A percentile compares a stretch with the other conserved stretches of the same genome.
These are phyloP conservation scores for Lycocerus yunnanus DNA, from an alignment of 2,888 invertebrate genomes.

Conservation along the genomic window DNA sequence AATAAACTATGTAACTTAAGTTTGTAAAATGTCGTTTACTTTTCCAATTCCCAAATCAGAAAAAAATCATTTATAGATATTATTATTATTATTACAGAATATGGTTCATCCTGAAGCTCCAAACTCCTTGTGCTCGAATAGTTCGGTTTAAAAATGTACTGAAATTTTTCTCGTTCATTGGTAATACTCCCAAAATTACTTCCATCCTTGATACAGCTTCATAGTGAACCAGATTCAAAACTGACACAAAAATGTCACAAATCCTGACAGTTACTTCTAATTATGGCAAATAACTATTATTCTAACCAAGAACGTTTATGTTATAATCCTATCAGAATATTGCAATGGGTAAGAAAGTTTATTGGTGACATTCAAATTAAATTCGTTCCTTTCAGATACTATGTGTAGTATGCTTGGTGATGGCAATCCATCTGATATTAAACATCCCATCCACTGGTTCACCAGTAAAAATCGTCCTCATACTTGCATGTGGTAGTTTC, in stretches of 20 bases:
- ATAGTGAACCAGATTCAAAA: not conserved
- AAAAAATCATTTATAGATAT: too few relatives aligned
- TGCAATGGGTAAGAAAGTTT: constrained; percentile 29
- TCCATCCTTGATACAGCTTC: not conserved
- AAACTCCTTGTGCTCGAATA: too few relatives aligned
- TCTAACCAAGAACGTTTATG: not conserved
- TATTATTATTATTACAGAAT: too few relatives aligned
- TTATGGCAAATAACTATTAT: constrained; percentile 7
- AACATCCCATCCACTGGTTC: not conserved
- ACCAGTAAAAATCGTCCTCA: not conserved
- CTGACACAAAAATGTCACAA: not conserved
- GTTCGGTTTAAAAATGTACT: too few relatives aligned
- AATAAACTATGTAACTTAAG: not conserved
- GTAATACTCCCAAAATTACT: not conserved
- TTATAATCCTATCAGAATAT: constrained; percentile 22
- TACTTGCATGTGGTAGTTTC: constrained; percentile 1
- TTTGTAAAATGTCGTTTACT: not conserved
- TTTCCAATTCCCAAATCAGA: too few relatives aligned
- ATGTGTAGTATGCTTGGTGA: constrained; percentile 26
- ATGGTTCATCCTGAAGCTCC: too few relatives aligned
- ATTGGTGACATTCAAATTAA: not conserved
- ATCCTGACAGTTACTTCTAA: not conserved
- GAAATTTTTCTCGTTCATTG: too few relatives aligned
- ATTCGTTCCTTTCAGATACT: constrained; percentile 30
- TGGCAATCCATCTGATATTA: constrained; percentile 15